phyloP scores from a whole-genome alignment of 2,797 vertebrate species.

The Ibycter americanus region DNA sequence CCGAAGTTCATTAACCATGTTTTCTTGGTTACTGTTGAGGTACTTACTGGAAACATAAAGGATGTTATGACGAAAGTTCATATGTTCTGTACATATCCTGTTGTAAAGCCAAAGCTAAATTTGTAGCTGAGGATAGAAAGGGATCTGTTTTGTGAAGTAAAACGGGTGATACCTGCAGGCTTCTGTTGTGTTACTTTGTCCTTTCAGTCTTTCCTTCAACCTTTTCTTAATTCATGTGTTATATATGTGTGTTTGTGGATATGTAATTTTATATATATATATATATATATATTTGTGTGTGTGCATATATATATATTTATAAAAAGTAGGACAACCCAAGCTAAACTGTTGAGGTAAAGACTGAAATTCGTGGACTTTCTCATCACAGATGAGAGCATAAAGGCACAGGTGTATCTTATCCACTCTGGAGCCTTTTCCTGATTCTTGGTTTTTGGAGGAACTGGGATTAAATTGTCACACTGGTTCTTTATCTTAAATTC shows the following conservation, averaged over 20 bases:
- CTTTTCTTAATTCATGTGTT: neutral
- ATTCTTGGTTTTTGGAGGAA: neutral
- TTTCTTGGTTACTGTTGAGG: constrained; percentile 33
- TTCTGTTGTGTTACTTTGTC: neutral
- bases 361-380: neutral
- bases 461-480: neutral
- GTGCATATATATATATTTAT: neutral
- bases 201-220: neutral
- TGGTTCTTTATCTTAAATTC: neutral
- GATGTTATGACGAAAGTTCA: constrained; percentile 52
- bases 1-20: constrained; percentile 74
- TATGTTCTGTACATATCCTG: constrained; percentile 42
- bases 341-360: neutral
- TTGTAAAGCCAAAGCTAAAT: constrained; percentile 26
- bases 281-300: neutral
- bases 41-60: constrained; percentile 74
- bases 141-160: neutral
- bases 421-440: neutral
- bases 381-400: neutral
- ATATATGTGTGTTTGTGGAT: neutral
- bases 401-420: neutral
- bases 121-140: neutral
- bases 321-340: neutral
- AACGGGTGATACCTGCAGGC: neutral
- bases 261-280: neutral